These are phyloP conservation scores for Subacronicta megacephala DNA, from an alignment of 2,888 invertebrate genomes.

Conservation along the genomic window DNA sequence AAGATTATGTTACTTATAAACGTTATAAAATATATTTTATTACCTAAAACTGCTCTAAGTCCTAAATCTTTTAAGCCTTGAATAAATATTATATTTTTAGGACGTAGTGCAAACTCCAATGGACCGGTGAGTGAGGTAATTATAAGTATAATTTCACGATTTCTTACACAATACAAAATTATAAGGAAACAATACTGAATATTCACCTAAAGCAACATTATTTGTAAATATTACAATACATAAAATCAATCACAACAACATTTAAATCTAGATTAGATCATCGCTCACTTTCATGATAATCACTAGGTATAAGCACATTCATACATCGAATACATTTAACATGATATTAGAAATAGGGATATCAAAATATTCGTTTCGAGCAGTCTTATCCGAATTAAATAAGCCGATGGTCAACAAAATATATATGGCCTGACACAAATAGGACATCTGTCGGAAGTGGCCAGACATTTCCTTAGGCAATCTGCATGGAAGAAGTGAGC, in stretches of 20 bases:
- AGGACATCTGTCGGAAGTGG: conserved; percentile 92
- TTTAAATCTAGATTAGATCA: conserved; percentile 7
- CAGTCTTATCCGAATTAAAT: conserved; percentile 73
- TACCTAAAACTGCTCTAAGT: neutral
- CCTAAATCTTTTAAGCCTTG: too few relatives aligned
- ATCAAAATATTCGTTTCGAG: conserved; percentile 50
- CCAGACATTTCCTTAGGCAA: conserved; percentile 93
- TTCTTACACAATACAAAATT: conserved; percentile 5
- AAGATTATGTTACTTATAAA: too few relatives aligned
- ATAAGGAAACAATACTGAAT: conserved; percentile 2
- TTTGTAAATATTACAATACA: conserved; percentile 33
- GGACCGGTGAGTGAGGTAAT: neutral
- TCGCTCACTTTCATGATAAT: conserved; percentile 28
- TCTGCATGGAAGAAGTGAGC: conserved; percentile 95
- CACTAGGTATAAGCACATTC: conserved; percentile 18
- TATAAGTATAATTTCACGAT: neutral
- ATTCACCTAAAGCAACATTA: conserved; percentile 16
- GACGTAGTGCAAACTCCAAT: neutral
- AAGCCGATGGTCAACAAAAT: conserved; percentile 79
- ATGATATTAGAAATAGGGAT: conserved; percentile 47
- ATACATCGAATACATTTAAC: conserved; percentile 51
- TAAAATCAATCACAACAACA: conserved; percentile 18
- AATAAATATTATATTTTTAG: too few relatives aligned
- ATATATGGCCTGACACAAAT: conserved; percentile 93
- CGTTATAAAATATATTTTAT: too few relatives aligned